Base-by-base conservation (phyloP, 2,888 invertebrate genomes). In the Drosophila anceps region DNA sequence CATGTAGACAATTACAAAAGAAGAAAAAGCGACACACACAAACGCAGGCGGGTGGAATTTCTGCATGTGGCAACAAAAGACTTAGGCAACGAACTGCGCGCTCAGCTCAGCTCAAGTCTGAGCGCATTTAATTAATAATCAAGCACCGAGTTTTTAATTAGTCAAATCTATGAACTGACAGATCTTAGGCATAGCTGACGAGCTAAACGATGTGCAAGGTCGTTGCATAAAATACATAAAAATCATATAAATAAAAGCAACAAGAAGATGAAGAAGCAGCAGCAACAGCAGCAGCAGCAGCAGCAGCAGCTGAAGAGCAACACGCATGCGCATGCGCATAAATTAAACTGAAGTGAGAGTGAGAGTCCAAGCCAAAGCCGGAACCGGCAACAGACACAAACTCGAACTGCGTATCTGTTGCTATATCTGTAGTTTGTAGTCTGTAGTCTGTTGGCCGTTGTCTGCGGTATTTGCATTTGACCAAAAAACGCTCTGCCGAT, bases 181-280 rank as follows among this genome's bases (percentile, higher is more conserved):
- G 43, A 33, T 51, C 15, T 18, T 50, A 50, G 18, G 41, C 55
- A 10, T 33, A 46, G 43, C 50, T 68, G 53, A 64, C 33, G 57
- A 54, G 73, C 64, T 79, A 74, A 88, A 79, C 62, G 87, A 69
- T 73, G 74, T 54, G 89, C 86, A 86, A 86, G 86, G 86, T 86
- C 86, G 90, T 90, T 86, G 86, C 86, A 86, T 86, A 90, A 86
- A 86, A 85, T 88, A 81, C 81, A 90, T 86, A 86, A 79, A 88
- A 84, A 73, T 82, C 76, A 65, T 84, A 88, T 90, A 88, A 88
- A 84, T 72, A 84, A 78, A 73, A 65, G 57, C 33, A 54, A 41
- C 13, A 61, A 54, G 33, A 69, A 58, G 54, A 57, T 27, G 51
- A 65, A 53, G 51, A 53, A 37, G 33, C 7, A 51, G 48, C 33